These are phyloP conservation scores for Coracias cyanogaster DNA, from an alignment of 2,797 vertebrate species.

Conservation along the genomic window DNA sequence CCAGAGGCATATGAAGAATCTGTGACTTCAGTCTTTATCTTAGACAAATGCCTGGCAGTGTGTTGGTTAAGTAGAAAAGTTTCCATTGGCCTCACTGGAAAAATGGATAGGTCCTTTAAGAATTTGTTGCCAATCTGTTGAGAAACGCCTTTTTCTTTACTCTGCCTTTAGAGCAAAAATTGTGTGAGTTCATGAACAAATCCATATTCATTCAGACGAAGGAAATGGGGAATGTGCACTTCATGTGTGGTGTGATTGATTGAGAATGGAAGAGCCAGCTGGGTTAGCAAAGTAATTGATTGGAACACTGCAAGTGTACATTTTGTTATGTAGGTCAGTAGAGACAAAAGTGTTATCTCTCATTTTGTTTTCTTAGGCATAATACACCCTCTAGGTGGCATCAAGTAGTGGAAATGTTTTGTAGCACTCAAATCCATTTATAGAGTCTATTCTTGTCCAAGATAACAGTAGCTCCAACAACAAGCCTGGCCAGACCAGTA, in stretches of 20 bases:
- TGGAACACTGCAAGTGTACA: neutral
- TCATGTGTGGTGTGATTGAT: constrained; percentile 35
- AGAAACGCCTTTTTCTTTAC: neutral
- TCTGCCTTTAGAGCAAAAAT: neutral
- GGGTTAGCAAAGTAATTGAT: constrained; percentile 46
- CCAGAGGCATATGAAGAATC: neutral
- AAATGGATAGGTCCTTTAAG: neutral
- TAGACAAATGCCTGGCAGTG: neutral
- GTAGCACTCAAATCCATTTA: neutral
- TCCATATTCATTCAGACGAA: constrained; percentile 42
- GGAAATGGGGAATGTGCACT: constrained; percentile 4
- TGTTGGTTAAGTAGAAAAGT: neutral
- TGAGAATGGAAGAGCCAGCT: constrained; percentile 16
- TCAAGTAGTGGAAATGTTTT: neutral
- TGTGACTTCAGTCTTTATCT: neutral
- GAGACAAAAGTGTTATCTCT: neutral
- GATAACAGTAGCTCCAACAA: neutral
- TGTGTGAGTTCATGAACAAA: constrained; percentile 28
- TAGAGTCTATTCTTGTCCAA: neutral
- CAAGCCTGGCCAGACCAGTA: neutral
- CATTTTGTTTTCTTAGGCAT: constrained; percentile 22
- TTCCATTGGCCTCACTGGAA: neutral
- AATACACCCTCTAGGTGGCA: neutral
- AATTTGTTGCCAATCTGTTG: neutral
- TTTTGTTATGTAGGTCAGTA: constrained; percentile 44